Base-by-base conservation (phyloP, 2,113 vertebrate genomes). In the Ctenomys sociabilis region DNA sequence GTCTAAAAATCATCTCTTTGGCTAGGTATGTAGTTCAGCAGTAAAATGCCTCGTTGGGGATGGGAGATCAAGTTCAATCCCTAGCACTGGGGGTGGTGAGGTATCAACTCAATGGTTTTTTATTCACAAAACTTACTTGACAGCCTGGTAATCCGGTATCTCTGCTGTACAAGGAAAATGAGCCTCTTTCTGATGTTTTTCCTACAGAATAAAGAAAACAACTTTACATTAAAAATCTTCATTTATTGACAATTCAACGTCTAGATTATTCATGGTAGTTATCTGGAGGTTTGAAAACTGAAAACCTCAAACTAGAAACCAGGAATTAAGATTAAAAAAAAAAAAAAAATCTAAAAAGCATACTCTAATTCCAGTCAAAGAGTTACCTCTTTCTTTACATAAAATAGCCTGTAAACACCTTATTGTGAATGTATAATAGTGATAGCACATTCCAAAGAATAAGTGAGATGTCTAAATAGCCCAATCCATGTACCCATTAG, bases 101-200 rank as follows among this genome's bases (percentile, higher is more conserved):
- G 52, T 35, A 80, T 21, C 77, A 77, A 77, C 73, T 52, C 81
- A 87, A 0, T n/a, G 68, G 70, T 95, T 97, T 88, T 75, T 45
- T 3, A 85, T 85, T 86, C 63, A 63, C 35, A 70, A 87, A 95
- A 98, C 99, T 99, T 99, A 99, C 99, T 98, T 99, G 99, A 97
- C 99, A 99, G 96, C 99, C 99, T 95, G 99, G 98, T 93, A 99
- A 98, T 92, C 98, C 99, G 3, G 99, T 97, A 57, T 99, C 99
- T 98, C 99, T 99, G 75, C 98, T 99, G 96, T 99, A 99, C 75
- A 99, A 96, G 73, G 99, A 98, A 98, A 99, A 99, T 0, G 99
- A 98, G 95, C 98, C 98, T 96, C 99, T 99, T n/a, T 99, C 99
- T 11, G 99, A 98, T 2, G 99, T 97, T 99, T 99, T 99, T 94